Base-by-base conservation (phyloP, 1,140 invertebrate genomes). In the Reticulitermes speratus region DNA sequence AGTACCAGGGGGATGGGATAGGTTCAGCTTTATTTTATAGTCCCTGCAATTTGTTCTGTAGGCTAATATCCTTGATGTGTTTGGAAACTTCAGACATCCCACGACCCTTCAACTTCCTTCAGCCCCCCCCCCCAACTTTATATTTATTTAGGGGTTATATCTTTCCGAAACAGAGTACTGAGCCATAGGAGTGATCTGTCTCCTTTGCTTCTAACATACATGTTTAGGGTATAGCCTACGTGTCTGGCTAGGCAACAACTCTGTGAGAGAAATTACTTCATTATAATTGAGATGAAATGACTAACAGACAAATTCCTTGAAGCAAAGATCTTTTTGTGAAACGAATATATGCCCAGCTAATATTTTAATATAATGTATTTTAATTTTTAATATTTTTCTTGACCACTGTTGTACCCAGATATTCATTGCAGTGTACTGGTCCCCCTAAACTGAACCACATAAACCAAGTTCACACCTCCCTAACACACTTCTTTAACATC, bases 61-160 rank as follows among this genome's bases (percentile, higher is more conserved):
- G 83, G 86, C 86, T 87, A 87, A 87, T 87, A 85, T 87, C 86
- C 86, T 84, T 87, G 84, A 87, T 87, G 86, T 82, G 83, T 87
- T 85, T 85, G 83, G 86, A 19, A 81, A 87, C 38, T 86, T 86
- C 48, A 84, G 45, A 19, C 84, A 30, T 25, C 52, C 65, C 65
- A 5, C 65, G n/a, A 25, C n/a, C 25, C 65, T 30, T 8, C 25
- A n/a, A 75, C 25, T 14, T 11, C 65, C 16, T 23, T 6, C 65
- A 55, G 19, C 25, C 14, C 32, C 32, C 23, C 82, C 44, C 30
- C 44, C 83, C 82, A 83, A 6, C 82, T 83, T 30, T 84, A 6
- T n/a, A 45, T 84, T 84, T 44, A 21, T 84, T 84, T 75, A 75
- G 65, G 65, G 65, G 25, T 75, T 75, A n/a, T 75, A 30, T 75